Base-by-base conservation (phyloP, 2,113 vertebrate species). In the Cinclus mexicanus region DNA sequence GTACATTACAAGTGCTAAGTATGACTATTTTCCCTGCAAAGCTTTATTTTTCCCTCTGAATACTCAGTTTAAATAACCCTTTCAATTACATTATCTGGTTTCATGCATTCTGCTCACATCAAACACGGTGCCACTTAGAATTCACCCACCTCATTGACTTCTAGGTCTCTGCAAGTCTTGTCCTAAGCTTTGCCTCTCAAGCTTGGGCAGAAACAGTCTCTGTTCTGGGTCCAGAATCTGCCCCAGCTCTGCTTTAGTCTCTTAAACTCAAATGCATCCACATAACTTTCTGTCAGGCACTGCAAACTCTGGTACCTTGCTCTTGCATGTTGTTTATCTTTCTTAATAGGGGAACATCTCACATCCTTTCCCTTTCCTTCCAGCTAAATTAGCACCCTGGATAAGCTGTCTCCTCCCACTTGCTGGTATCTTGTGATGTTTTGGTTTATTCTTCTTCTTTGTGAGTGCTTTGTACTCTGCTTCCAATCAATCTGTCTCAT, bases 61-160 rank as follows among this genome's bases (percentile, higher is more conserved):
- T 87, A 84, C 92, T 93, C 77, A 83, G 78, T 94, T 96, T 93
- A 77, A 95, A 94, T 95, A 93, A 95, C 80, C 71, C 75, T 94
- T 89, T 77, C 75, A 97, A 97, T 96, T 94, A 77, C 75, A 88
- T 93, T 92, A 90, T 46, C 78, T 1, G 0, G 49, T 85, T 92
- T 91, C 77, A 57, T 71, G 88, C 93, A 79, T 91, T 70, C 76
- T 86, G 72, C 89, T 84, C 90, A 49, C 56, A 89, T 91, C 77
- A 94, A 94, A 93, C 20, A 2, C 1, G 1, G 80, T 89, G 83
- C 76, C 10, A 41, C 86, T 95, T 93, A 80, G 60, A 77, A 59
- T 63, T 90, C 90, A 44, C 49, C 79, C 87, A 92, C 76, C 84
- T 91, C 60, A 19, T 16, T 68, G 81, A 15, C 56, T 90, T 69